These are phyloP conservation scores for Cantharis flavilabris DNA, from an alignment of 2,888 invertebrate species.

Conservation along the genomic window DNA sequence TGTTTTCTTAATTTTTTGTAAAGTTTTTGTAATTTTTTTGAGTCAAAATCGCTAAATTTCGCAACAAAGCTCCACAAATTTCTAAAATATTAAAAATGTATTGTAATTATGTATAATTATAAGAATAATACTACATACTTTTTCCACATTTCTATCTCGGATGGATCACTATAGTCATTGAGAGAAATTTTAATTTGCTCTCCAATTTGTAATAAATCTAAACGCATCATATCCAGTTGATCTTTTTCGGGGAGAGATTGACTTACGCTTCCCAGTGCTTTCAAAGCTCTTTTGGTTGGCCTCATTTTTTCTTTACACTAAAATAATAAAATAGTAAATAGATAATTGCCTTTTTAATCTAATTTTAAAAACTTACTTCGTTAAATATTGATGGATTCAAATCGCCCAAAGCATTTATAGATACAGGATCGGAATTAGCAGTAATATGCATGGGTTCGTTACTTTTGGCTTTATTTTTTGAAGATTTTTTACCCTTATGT, in stretches of 20 bases:
- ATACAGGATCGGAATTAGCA: conserved; percentile 88
- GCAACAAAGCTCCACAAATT: conserved; percentile 98
- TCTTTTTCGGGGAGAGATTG: conserved; percentile 81
- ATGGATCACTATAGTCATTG: conserved; percentile 79
- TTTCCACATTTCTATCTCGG: conserved; percentile 89
- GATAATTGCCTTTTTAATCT: background rate
- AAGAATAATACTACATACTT: conserved; percentile 54
- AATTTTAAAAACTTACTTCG: conserved; percentile 62
- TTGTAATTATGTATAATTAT: background rate
- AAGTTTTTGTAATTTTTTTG: conserved; percentile 88
- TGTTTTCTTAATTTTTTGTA: conserved; percentile 85
- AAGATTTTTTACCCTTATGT: conserved; percentile 62
- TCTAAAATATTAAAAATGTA: conserved; percentile 58
- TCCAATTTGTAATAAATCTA: conserved; percentile 90
- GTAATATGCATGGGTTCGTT: conserved; percentile 94
- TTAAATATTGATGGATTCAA: conserved; percentile 88
- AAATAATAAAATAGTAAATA: conserved; percentile 33
- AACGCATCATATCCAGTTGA: conserved; percentile 82
- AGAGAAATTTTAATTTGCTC: conserved; percentile 90
- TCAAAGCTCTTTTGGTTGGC: conserved; percentile 92
- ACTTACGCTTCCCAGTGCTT: conserved; percentile 90
- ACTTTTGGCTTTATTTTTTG: conserved; percentile 71
- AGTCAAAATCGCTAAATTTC: conserved; percentile 95
- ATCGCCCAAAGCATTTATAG: conserved; percentile 84
- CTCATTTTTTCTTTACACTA: conserved; percentile 97